Conservation (phyloP, 2,797 vertebrate genomes). For the Mus spretus region DNA sequence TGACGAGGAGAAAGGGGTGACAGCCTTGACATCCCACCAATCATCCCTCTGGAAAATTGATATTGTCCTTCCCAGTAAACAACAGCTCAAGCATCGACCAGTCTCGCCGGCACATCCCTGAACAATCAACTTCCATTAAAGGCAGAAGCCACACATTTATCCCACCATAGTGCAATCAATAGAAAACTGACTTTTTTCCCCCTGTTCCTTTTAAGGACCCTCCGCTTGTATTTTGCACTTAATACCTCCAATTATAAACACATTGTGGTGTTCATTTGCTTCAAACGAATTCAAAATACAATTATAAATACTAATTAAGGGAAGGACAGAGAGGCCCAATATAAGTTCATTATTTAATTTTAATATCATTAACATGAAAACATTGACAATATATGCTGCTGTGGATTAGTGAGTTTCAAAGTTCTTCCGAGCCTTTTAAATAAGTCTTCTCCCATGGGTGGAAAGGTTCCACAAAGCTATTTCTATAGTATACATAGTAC, state of each 20-base stretch:
- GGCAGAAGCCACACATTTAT: conserved; percentile 91
- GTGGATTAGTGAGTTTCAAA: not conserved
- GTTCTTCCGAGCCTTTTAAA: not conserved
- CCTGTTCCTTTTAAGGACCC: conserved; percentile 73
- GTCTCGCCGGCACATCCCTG: conserved; percentile 88
- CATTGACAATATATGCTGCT: not conserved
- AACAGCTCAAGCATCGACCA: conserved; percentile 91
- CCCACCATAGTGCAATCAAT: conserved; percentile 89
- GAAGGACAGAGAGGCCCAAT: not conserved
- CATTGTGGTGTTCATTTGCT: conserved; percentile 68
- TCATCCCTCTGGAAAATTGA: conserved; percentile 91
- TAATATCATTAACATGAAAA: conserved; percentile 42
- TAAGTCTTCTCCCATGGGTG: not conserved
- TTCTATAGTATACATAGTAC: not conserved
- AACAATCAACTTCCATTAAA: conserved; percentile 92
- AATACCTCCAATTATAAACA: conserved; percentile 82
- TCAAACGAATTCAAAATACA: conserved; percentile 62
- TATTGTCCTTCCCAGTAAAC: conserved; percentile 92
- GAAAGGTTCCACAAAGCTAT: not conserved
- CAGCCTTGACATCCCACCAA: conserved; percentile 91
- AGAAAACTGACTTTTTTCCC: conserved; percentile 81
- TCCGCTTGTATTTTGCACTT: conserved; percentile 86
- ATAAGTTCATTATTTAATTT: conserved; percentile 33
- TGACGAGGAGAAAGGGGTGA: conserved; percentile 89
- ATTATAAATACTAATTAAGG: conserved; percentile 32